phyloP scores from a whole-genome alignment of 2,888 invertebrate genomes.

The Panopea generosa region DNA sequence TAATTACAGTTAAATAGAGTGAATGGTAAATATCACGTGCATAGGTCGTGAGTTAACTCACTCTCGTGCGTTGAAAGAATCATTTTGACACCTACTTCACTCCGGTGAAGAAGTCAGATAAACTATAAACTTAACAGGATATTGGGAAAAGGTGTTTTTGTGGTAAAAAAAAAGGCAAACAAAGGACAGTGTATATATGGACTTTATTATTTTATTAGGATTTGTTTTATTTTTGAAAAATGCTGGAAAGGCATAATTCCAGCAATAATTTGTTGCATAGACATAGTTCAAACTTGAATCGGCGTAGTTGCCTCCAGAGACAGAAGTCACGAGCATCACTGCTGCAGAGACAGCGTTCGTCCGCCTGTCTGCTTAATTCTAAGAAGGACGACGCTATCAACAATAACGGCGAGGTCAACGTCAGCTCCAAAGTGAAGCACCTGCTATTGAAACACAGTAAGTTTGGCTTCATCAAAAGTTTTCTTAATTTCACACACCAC shows the following conservation, averaged over 20 bases:
- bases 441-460: conserved; percentile 49
- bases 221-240: conserved; percentile 15
- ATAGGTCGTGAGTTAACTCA: neutral
- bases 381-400: neutral
- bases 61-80: neutral
- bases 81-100: no score
- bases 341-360: conserved; percentile 17
- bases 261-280: conserved; percentile 28
- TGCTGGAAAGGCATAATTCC: conserved; percentile 50
- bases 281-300: conserved; percentile 17
- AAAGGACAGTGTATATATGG: no score
- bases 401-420: conserved; percentile 20
- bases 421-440: conserved; percentile 3
- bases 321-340: conserved; percentile 24
- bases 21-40: no score
- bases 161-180: no score
- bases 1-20: no score
- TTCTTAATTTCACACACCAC: conserved; percentile 20
- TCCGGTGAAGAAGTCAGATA: no score
- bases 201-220: no score
- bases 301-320: conserved; percentile 33
- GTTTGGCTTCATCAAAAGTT: conserved; percentile 54
- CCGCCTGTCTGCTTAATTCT: conserved; percentile 7
- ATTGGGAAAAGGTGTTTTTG: no score
- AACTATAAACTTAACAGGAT: no score